Base-by-base conservation (phyloP, 2,888 invertebrate species). In the Galeopsomyia nigrocyanea region DNA sequence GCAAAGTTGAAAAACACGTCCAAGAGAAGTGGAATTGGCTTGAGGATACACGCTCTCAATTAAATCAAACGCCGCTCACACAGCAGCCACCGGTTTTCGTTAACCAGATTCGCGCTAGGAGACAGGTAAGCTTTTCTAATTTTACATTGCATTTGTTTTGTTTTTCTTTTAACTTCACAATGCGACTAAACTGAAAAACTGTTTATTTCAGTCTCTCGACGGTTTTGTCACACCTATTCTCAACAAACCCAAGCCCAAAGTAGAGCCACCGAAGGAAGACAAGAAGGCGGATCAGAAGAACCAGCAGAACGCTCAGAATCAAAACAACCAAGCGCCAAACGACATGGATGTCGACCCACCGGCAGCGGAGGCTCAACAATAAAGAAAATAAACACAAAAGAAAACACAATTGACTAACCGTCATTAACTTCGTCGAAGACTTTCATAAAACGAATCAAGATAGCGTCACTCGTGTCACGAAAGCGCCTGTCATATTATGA, bases 221-320 rank as follows among this genome's bases (percentile, higher is more conserved):
- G 87, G 81, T 47, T 83, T 86, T 21, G 89, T 90, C 56, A 84
- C 82, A 69, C 93, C 96, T 7, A 93, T 98, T 77, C 87, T 98
- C 77, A 96, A 94, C 87, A 96, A 96, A 86, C 95, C 96, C 65
- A 96, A 96, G 87, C 97, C 98, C 9, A 96, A 96, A 87, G 90
- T 90, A 17, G 90, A 90, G 56, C 88, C 90, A 1, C 90, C 90
- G 60, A 90, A 90, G 53, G 89, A 89, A 80, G 86, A 88, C 78
- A 89, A 84, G 19, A 86, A 86, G 73, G 88, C 84, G 49, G 83
- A 83, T 10, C 80, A 82, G n/a, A 83, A 85, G 65, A 78, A 70
- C 60, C 80, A 80, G 77, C 82, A 83, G 65, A 83, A 83, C 73
- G 81, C 76, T 65, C 81, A 83, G 47, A 78, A 78, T 65, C 81